Percentiles rank a stretch among this genome's conserved stretches.
These are phyloP conservation scores for Oncorhynchus kisutch DNA, from an alignment of 2,113 vertebrate genomes.

Conservation along the genomic window DNA sequence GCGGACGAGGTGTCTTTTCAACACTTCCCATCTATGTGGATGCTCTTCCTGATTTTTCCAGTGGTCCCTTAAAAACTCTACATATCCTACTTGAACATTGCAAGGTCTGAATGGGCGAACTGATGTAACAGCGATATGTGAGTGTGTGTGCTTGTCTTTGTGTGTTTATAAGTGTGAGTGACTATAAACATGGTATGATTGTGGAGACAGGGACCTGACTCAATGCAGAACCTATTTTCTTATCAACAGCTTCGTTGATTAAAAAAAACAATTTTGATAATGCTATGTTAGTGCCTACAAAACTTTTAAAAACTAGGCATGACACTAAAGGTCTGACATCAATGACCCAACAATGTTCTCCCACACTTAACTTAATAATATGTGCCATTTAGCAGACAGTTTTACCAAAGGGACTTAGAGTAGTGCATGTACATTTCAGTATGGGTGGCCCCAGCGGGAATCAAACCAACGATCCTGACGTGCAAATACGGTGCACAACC, in stretches of 20 bases:
- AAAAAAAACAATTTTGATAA: constrained; percentile 27
- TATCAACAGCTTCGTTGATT: constrained; percentile 27
- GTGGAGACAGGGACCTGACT: constrained; percentile 36
- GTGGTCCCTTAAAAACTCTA: constrained; percentile 22
- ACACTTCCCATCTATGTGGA: constrained; percentile 58
- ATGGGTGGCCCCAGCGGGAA: no score
- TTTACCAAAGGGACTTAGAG: no score
- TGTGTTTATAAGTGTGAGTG: not conserved
- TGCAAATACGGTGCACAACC: no score
- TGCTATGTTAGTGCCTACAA: constrained; percentile 34
- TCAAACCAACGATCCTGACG: no score
- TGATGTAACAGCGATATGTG: not conserved
- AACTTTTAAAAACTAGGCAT: constrained; percentile 3
- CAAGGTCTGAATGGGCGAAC: no score
- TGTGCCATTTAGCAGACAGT: no score
- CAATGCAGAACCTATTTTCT: constrained; percentile 20
- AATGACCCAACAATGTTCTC: not conserved
- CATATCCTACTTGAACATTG: not conserved
- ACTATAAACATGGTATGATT: constrained; percentile 40
- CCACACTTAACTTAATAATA: not conserved
- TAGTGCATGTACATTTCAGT: no score
- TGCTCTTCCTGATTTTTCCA: constrained; percentile 49
- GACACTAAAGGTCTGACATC: not conserved
- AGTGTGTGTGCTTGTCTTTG: constrained; percentile 1
- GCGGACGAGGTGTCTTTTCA: constrained; percentile 69